phyloP scores from a whole-genome alignment of 2,888 invertebrate species.

The Unio delphinus region DNA sequence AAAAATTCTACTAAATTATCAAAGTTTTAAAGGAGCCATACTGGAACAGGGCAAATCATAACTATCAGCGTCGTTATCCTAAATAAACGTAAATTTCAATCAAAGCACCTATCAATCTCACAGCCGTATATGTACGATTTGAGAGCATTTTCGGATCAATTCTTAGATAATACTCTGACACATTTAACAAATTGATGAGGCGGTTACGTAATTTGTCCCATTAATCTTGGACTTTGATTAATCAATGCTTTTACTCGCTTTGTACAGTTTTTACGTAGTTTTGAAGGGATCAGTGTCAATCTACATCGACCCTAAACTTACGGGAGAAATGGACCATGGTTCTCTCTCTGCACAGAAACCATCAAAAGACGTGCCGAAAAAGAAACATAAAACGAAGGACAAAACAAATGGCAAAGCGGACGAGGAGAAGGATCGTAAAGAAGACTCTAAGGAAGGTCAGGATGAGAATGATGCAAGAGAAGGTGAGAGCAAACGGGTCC shows the following conservation, averaged over 20 bases:
- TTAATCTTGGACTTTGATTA: not conserved
- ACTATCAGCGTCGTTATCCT: too few relatives aligned
- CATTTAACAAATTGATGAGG: too few relatives aligned
- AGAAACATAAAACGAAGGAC: constrained; percentile 10
- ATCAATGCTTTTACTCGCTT: not conserved
- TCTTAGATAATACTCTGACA: too few relatives aligned
- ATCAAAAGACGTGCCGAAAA: constrained; percentile 13
- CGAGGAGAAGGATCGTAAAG: constrained; percentile 2
- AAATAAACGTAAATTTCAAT: too few relatives aligned
- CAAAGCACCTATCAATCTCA: too few relatives aligned
- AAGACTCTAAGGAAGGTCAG: constrained; percentile 3
- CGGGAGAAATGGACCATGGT: constrained; percentile 49
- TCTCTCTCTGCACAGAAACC: constrained; percentile 8
- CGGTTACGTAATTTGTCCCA: too few relatives aligned
- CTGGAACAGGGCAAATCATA: too few relatives aligned
- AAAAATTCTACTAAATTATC: too few relatives aligned
- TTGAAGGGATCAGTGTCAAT: constrained; percentile 61
- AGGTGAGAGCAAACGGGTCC: constrained; percentile 7
- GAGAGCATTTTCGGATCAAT: too few relatives aligned
- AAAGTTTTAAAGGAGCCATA: too few relatives aligned
- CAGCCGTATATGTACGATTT: too few relatives aligned
- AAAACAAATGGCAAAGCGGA: constrained; percentile 13
- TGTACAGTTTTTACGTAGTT: constrained; percentile 63
- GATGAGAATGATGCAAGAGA: constrained; percentile 5
- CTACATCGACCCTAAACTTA: constrained; percentile 62